Percentiles rank a stretch among this genome's conserved stretches.
Evolutionary conservation across 2,888 invertebrate species (phyloP).

Genomic region (Pachycephus smyrnensis): DNA sequence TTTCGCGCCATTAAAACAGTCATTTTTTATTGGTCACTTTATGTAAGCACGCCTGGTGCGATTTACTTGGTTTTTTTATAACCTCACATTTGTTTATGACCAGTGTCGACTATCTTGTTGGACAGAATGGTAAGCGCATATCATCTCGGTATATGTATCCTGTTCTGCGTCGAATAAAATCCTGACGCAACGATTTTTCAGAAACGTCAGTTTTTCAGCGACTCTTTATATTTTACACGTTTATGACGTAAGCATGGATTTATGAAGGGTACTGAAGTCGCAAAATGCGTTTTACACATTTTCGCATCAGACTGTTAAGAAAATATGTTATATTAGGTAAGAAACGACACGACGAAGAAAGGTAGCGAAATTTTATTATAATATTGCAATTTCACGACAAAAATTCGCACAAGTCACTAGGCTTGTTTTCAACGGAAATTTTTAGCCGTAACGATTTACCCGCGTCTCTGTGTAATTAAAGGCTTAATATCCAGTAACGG

Average conservation of each 20-base stretch:
- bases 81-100: not conserved
- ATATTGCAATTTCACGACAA: not conserved
- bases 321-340: too few relatives aligned
- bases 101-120: not conserved
- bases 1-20: not conserved
- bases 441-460: not conserved
- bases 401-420: not conserved
- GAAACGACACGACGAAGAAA: too few relatives aligned
- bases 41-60: not conserved
- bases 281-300: not conserved
- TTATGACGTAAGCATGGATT: not conserved
- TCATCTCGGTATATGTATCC: not conserved
- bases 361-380: not conserved
- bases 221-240: not conserved
- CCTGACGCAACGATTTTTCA: not conserved
- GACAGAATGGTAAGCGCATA: too few relatives aligned
- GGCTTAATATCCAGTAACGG: not conserved
- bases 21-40: not conserved
- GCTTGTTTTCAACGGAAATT: not conserved
- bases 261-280: not conserved
- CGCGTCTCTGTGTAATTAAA: not conserved
- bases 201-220: not conserved
- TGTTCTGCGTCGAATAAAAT: not conserved
- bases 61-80: not conserved
- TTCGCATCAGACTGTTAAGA: not conserved